These are phyloP conservation scores for Pseudomyrmex cubaensis DNA, from an alignment of 1,140 invertebrate genomes.

Conservation along the genomic window DNA sequence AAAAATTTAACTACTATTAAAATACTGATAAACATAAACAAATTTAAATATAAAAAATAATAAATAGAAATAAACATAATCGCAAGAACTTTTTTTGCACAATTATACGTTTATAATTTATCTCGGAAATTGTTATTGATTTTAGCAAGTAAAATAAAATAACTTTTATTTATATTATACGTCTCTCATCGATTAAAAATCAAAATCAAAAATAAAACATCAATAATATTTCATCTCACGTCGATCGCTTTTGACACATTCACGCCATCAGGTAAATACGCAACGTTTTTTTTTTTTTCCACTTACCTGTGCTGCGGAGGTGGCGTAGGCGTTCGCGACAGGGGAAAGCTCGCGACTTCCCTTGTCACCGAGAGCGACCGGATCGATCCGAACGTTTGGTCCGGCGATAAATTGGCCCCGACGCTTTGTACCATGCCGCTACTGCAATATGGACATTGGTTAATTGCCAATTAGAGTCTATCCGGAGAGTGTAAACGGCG, in stretches of 20 bases:
- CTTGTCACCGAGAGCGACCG: slow-evolving; percentile 89
- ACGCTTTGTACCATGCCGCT: slow-evolving; percentile 89
- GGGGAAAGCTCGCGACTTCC: slow-evolving; percentile 91
- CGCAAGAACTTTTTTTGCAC: no score
- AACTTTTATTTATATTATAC: no score
- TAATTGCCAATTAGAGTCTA: slow-evolving; percentile 36
- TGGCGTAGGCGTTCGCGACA: slow-evolving; percentile 90
- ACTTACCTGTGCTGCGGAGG: slow-evolving; percentile 86
- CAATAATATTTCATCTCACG: no score
- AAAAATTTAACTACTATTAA: no score
- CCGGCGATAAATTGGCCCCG: slow-evolving; percentile 88
- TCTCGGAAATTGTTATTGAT: no score
- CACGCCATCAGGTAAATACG: not conserved
- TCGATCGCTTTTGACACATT: not conserved
- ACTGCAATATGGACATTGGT: slow-evolving; percentile 74
- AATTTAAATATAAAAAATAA: no score
- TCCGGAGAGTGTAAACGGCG: not conserved
- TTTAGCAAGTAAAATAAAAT: no score
- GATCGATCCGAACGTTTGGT: slow-evolving; percentile 90
- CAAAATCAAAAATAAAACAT: no score
- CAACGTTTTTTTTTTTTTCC: not conserved
- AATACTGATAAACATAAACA: no score
- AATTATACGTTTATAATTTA: no score
- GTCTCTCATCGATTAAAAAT: no score
- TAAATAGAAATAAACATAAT: no score